These are phyloP conservation scores for Drosophila leontia DNA, from an alignment of 1,140 invertebrate species.

Conservation along the genomic window DNA sequence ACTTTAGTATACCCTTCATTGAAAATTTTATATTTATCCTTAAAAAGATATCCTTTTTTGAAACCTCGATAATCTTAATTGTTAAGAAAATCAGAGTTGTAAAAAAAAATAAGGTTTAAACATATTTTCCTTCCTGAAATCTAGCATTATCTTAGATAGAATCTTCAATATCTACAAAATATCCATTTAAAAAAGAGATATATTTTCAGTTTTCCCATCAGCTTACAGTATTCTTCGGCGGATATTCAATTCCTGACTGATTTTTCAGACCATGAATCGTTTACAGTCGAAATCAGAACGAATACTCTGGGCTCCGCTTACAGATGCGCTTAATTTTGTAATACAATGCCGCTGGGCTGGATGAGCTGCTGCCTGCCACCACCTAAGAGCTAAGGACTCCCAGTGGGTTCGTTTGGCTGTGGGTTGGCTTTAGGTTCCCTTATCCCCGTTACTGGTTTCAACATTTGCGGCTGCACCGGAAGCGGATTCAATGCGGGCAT, in stretches of 20 bases:
- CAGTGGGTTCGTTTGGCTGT: constrained; percentile 42
- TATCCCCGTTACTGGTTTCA: background rate
- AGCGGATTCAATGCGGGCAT: constrained; percentile 74
- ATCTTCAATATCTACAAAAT: background rate
- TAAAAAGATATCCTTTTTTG: background rate
- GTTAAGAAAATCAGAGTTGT: background rate
- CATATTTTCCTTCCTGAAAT: background rate
- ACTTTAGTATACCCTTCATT: constrained; percentile 21
- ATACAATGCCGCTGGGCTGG: constrained; percentile 47
- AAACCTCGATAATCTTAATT: background rate
- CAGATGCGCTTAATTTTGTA: constrained; percentile 74
- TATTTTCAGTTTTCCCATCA: background rate
- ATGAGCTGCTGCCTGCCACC: constrained; percentile 14
- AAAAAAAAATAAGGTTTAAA: background rate
- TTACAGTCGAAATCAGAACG: constrained; percentile 60
- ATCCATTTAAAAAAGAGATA: background rate
- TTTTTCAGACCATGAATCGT: constrained; percentile 25
- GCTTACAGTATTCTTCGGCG: background rate
- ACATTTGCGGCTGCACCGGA: constrained; percentile 50
- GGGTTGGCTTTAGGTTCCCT: constrained; percentile 43
- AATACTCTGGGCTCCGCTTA: constrained; percentile 61
- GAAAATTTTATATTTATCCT: background rate
- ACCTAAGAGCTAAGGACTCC: constrained; percentile 54
- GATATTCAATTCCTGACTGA: background rate
- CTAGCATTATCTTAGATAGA: too few relatives aligned